phyloP scores from a whole-genome alignment of 1,140 invertebrate species.

The Drosophila novamexicana region DNA sequence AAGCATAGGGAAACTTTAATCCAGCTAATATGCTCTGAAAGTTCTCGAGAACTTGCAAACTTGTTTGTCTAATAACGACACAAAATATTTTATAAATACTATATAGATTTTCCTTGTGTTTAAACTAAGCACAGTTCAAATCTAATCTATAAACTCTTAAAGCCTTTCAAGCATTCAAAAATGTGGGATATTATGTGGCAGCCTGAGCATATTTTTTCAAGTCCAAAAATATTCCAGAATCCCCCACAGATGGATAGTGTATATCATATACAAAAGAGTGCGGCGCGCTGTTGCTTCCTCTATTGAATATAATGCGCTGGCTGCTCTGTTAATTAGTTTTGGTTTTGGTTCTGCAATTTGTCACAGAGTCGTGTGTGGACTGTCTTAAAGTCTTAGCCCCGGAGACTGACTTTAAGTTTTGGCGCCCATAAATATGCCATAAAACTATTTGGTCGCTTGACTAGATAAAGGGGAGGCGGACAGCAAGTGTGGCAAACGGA shows the following conservation, averaged over 20 bases:
- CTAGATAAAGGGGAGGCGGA: conserved; percentile 77
- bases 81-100: too few species aligned
- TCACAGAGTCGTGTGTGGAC: conserved; percentile 62
- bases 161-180: too few species aligned
- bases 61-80: background rate
- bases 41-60: background rate
- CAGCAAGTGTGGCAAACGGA: conserved; percentile 67
- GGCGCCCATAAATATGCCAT: conserved; percentile 81
- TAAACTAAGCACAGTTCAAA: too few species aligned
- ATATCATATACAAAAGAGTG: conserved; percentile 9
- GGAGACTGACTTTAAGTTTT: conserved; percentile 72
- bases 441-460: conserved; percentile 73
- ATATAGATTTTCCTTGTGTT: too few species aligned
- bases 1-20: too few species aligned
- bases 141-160: too few species aligned
- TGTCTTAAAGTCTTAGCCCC: conserved; percentile 76
- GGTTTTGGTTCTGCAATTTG: conserved; percentile 60
- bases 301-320: conserved; percentile 49
- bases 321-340: conserved; percentile 74
- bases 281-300: background rate
- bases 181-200: background rate
- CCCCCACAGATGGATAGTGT: background rate
- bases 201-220: background rate
- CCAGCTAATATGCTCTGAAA: too few species aligned
- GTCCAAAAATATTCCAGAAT: background rate